These are phyloP conservation scores for Urocynchramus pylzowi DNA, from an alignment of 2,113 vertebrate species.

Conservation along the genomic window DNA sequence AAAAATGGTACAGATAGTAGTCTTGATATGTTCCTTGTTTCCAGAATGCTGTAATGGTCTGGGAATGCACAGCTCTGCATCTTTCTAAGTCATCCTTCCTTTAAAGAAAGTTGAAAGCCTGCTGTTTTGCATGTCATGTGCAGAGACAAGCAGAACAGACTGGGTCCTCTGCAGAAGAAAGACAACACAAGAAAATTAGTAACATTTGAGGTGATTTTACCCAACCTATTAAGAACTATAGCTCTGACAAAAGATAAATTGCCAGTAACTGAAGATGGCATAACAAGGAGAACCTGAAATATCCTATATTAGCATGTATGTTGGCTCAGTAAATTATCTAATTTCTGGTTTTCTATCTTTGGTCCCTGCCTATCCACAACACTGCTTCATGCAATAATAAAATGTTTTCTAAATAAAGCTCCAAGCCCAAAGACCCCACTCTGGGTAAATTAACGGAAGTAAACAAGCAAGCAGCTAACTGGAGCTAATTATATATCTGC, in stretches of 20 bases:
- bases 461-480: constrained; percentile 31
- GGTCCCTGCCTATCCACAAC: neutral
- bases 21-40: neutral
- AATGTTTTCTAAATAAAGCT: constrained; percentile 11
- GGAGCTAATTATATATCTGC: constrained; percentile 40
- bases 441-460: neutral
- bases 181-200: neutral
- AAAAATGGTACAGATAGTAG: neutral
- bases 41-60: neutral
- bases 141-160: neutral
- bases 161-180: neutral
- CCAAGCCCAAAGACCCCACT: neutral
- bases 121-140: neutral
- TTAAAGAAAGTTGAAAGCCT: neutral
- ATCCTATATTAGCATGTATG: neutral
- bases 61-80: neutral
- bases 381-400: neutral
- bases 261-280: neutral
- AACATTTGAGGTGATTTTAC: neutral
- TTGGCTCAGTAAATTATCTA: neutral
- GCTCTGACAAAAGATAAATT: neutral
- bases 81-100: neutral
- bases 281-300: neutral
- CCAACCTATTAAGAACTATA: neutral
- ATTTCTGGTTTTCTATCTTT: neutral